These are phyloP conservation scores for Geothlypis trichas DNA, from an alignment of 2,113 vertebrate genomes.

Conservation along the genomic window DNA sequence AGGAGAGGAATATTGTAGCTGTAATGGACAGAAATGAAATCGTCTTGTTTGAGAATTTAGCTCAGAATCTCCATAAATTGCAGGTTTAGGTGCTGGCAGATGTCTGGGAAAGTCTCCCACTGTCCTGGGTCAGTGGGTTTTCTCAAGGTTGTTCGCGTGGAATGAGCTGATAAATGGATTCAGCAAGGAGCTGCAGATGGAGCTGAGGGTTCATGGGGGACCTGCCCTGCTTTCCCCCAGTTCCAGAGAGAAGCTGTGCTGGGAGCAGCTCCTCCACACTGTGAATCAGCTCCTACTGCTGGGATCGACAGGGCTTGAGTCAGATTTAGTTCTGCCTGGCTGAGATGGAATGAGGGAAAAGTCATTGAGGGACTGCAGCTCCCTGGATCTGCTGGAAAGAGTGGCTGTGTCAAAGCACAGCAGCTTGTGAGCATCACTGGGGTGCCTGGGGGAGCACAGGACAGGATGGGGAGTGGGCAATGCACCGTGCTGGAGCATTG, in stretches of 20 bases:
- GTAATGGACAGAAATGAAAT: slow-evolving; percentile 40
- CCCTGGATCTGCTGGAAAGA: background rate
- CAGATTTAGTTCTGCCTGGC: background rate
- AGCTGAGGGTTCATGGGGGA: slow-evolving; percentile 45
- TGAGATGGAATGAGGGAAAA: accelerated
- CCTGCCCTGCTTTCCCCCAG: slow-evolving; percentile 30
- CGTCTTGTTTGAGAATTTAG: slow-evolving; percentile 12
- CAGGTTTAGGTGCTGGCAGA: slow-evolving; percentile 55
- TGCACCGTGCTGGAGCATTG: accelerated
- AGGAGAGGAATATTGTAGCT: background rate
- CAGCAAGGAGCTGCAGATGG: slow-evolving; percentile 10
- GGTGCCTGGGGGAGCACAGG: background rate
- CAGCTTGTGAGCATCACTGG: background rate
- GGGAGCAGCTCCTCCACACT: background rate
- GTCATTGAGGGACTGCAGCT: background rate
- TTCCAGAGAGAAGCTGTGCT: background rate
- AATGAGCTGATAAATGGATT: slow-evolving; percentile 58
- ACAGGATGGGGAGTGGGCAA: accelerated
- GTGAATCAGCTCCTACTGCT: background rate
- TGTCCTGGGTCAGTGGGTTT: slow-evolving; percentile 50
- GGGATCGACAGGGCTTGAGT: accelerated
- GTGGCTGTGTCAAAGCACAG: background rate
- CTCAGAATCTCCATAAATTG: slow-evolving; percentile 21
- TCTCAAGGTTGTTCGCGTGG: slow-evolving; percentile 41
- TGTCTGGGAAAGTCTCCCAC: slow-evolving; percentile 48